Percentiles rank a stretch among this genome's conserved stretches.
Evolutionary conservation across 2,113 vertebrate genomes (phyloP).

Genomic region (Lampris incognitus): DNA sequence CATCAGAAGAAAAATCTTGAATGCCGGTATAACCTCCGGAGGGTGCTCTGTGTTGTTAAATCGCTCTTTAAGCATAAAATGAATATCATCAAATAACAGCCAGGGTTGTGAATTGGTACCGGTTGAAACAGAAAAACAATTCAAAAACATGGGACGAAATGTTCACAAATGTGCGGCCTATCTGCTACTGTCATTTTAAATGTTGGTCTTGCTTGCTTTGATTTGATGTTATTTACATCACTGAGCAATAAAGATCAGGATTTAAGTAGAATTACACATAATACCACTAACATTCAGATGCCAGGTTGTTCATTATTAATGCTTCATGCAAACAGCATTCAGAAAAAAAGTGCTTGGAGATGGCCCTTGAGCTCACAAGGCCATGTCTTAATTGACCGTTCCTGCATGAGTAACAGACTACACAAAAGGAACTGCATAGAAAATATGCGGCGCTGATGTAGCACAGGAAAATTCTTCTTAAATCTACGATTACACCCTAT

Average conservation of each 20-base stretch:
- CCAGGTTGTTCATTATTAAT: neutral
- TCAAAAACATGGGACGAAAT: too few relatives aligned
- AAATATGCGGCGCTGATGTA: neutral
- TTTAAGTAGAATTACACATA: too few relatives aligned
- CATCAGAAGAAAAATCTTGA: slow-evolving; percentile 12
- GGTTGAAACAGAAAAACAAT: too few relatives aligned
- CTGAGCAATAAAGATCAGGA: too few relatives aligned
- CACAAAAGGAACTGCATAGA: neutral
- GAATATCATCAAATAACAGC: too few relatives aligned
- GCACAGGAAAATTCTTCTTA: neutral
- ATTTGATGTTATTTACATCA: too few relatives aligned
- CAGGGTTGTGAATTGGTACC: too few relatives aligned
- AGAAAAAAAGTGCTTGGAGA: neutral
- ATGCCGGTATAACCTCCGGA: slow-evolving; percentile 14
- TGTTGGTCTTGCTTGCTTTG: too few relatives aligned
- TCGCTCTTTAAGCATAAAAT: too few relatives aligned
- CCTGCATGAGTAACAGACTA: neutral
- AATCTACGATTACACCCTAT: neutral
- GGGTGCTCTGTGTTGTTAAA: too few relatives aligned
- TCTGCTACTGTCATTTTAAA: too few relatives aligned
- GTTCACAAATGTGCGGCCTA: too few relatives aligned
- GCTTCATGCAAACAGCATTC: neutral
- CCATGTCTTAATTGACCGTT: neutral
- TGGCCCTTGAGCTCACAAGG: neutral
- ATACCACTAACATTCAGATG: slow-evolving; percentile 6